Percentiles rank a stretch among this genome's conserved stretches.
Conservation (phyloP, 2,888 invertebrate species). For the Phymatocera aterrima region DNA sequence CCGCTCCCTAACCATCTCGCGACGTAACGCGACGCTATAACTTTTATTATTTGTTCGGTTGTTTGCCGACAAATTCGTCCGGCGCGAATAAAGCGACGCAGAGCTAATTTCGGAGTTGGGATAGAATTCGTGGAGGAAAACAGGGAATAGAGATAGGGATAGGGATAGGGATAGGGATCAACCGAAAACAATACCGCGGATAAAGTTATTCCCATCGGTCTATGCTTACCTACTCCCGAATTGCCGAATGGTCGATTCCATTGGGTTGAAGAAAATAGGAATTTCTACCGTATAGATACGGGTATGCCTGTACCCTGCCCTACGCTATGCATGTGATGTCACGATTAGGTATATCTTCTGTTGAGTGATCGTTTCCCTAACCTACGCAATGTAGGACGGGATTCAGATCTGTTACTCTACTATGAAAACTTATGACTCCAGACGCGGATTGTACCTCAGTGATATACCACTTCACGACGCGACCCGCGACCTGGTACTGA, state of each 20-base stretch:
- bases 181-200: slow-evolving; percentile 6
- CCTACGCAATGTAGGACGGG: too few relatives aligned
- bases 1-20: too few relatives aligned
- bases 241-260: background rate
- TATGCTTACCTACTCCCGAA: background rate
- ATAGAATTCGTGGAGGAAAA: background rate
- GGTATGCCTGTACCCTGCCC: too few relatives aligned
- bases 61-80: background rate
- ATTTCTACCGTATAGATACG: background rate
- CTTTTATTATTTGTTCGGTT: slow-evolving; percentile 1
- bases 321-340: background rate
- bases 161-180: too few relatives aligned
- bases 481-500: slow-evolving; percentile 94
- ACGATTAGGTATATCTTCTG: background rate
- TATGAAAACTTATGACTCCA: slow-evolving; percentile 69
- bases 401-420: too few relatives aligned
- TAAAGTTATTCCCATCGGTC: background rate
- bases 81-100: background rate
- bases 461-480: slow-evolving; percentile 98
- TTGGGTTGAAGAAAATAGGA: background rate
- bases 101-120: slow-evolving; percentile 15
- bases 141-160: too few relatives aligned
- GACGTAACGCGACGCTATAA: background rate
- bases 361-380: too few relatives aligned
- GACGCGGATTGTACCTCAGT: slow-evolving; percentile 93